Percentiles rank a stretch among this genome's conserved stretches.
These are phyloP conservation scores for Anoplopoma fimbria DNA, from an alignment of 2,113 vertebrate genomes.

Conservation along the genomic window DNA sequence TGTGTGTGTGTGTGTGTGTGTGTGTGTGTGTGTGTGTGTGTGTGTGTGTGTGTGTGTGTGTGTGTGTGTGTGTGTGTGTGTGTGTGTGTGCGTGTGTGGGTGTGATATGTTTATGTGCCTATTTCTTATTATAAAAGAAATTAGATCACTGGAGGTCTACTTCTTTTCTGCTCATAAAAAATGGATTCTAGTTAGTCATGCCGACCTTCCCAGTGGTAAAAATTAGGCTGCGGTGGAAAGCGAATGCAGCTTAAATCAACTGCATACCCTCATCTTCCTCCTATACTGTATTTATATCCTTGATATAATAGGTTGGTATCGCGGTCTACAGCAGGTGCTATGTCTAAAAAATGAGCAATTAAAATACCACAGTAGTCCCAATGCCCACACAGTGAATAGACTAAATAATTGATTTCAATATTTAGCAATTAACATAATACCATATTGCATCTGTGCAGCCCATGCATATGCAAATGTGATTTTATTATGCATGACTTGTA, in stretches of 20 bases:
- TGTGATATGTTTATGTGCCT: constrained; percentile 17
- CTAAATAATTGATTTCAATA: constrained; percentile 56
- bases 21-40: not conserved
- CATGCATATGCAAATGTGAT: constrained; percentile 63
- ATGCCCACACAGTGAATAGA: constrained; percentile 10
- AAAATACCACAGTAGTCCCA: constrained; percentile 28
- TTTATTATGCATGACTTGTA: constrained; percentile 61
- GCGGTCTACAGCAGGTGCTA: constrained; percentile 25
- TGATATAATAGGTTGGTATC: constrained; percentile 27
- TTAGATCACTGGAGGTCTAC: constrained; percentile 37
- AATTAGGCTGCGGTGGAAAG: constrained; percentile 47
- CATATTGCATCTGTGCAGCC: constrained; percentile 40
- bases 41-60: not conserved
- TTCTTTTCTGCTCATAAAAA: constrained; percentile 52
- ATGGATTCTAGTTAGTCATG: constrained; percentile 58
- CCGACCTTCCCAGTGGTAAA: constrained; percentile 52
- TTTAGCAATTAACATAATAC: constrained; percentile 62
- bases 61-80: constrained; percentile 5
- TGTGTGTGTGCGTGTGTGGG: not conserved
- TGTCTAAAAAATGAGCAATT: constrained; percentile 42
- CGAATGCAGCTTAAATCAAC: constrained; percentile 39
- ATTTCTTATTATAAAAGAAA: constrained; percentile 48
- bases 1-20: not conserved
- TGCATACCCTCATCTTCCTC: constrained; percentile 13
- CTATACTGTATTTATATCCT: constrained; percentile 44